These are phyloP conservation scores for Eledona agricola DNA, from an alignment of 2,888 invertebrate species.

Conservation along the genomic window DNA sequence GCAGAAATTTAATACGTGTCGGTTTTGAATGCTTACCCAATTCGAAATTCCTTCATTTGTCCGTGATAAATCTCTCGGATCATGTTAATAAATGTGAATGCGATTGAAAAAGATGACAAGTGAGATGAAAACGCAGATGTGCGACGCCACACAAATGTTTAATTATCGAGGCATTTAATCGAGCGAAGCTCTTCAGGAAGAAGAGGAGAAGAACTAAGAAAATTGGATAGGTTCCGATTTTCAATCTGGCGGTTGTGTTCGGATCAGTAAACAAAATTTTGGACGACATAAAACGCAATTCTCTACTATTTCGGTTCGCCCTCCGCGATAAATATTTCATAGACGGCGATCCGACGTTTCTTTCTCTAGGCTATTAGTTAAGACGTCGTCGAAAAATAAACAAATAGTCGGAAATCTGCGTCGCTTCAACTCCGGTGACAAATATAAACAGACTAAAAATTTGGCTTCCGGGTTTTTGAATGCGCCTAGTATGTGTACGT, in stretches of 20 bases:
- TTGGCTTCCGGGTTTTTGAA: slow-evolving; percentile 2
- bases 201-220: no score
- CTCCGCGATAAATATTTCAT: slow-evolving; percentile 29
- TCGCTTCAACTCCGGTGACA: slow-evolving; percentile 1
- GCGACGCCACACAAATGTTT: no score
- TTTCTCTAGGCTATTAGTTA: slow-evolving; percentile 16
- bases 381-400: slow-evolving; percentile 16
- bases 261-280: slow-evolving; percentile 15
- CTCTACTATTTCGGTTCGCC: slow-evolving; percentile 2
- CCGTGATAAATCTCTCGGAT: background rate
- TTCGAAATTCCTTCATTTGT: no score
- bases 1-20: slow-evolving; percentile 13
- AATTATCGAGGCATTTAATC: no score
- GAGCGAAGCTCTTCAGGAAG: no score
- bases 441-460: slow-evolving; percentile 13
- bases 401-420: background rate
- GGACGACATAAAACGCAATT: slow-evolving; percentile 22
- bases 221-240: no score
- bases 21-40: slow-evolving; percentile 3
- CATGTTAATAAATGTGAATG: no score
- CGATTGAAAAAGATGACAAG: no score
- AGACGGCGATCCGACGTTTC: slow-evolving; percentile 4
- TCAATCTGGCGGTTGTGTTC: slow-evolving; percentile 2
- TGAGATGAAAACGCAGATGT: no score
- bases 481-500: no score